A percentile compares a stretch with the other conserved stretches of the same genome.
phyloP scores from a whole-genome alignment of 2,113 vertebrate genomes.

The Pyrgilauda ruficollis region DNA sequence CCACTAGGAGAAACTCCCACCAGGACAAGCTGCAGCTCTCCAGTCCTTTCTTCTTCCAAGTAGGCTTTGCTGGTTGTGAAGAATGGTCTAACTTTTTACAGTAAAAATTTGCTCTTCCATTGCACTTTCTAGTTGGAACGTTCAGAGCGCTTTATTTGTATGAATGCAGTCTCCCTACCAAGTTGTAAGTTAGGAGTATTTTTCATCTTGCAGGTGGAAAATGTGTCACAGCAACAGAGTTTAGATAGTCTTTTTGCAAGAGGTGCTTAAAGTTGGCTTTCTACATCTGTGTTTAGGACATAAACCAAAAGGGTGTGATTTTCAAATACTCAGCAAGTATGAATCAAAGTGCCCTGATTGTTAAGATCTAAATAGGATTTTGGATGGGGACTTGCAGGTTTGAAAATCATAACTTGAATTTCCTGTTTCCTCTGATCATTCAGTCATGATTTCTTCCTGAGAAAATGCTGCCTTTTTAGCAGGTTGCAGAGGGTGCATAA shows the following conservation, averaged over 20 bases:
- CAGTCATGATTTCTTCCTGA: neutral
- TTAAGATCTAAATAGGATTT: neutral
- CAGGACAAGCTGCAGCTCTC: constrained; percentile 61
- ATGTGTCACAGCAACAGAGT: neutral
- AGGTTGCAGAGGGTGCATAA: neutral
- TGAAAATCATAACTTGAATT: neutral
- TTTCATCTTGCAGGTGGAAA: neutral
- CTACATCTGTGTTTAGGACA: neutral
- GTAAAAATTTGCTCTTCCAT: constrained; percentile 55
- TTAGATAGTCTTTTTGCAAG: neutral
- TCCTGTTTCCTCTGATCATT: neutral
- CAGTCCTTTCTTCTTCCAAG: constrained; percentile 42
- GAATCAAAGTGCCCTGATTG: neutral
- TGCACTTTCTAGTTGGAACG: constrained; percentile 27
- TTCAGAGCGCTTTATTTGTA: neutral
- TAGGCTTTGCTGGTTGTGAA: neutral
- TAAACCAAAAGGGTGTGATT: neutral
- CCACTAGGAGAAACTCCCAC: constrained; percentile 65
- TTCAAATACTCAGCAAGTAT: neutral
- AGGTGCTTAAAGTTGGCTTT: neutral
- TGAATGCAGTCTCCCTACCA: neutral
- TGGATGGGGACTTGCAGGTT: neutral
- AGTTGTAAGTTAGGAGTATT: neutral
- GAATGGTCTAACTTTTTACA: neutral
- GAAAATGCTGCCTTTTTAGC: constrained; percentile 1